Evolutionary conservation across 2,113 vertebrate species (phyloP).

Genomic region (Podarcis muralis): DNA sequence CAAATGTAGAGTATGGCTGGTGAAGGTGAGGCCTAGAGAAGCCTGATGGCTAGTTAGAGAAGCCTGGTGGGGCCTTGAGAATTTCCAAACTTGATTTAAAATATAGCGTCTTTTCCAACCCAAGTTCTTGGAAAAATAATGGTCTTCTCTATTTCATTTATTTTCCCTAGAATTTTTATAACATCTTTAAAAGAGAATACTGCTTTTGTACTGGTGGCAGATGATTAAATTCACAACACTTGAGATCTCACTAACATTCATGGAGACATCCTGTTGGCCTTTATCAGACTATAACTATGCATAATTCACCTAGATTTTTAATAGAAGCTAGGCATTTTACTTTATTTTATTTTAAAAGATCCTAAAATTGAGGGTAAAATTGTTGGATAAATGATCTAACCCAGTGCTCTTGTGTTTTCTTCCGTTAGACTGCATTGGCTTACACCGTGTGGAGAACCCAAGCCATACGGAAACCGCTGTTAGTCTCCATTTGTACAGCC

Average conservation of each 20-base stretch:
- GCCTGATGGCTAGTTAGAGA: no score
- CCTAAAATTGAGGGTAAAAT: neutral
- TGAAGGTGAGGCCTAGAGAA: no score
- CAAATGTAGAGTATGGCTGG: no score
- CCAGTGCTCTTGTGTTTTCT: neutral
- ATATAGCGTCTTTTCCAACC: neutral
- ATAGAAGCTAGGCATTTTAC: accelerated
- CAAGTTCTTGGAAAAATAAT: neutral
- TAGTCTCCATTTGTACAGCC: constrained; percentile 96
- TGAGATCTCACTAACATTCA: neutral
- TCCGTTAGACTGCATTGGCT: constrained; percentile 87
- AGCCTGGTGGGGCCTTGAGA: no score
- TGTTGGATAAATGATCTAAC: neutral
- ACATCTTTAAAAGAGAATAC: constrained; percentile 1
- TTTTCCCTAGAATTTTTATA: neutral
- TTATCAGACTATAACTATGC: neutral
- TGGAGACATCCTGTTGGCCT: neutral
- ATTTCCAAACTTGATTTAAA: no score
- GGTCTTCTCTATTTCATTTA: neutral
- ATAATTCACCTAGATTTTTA: neutral
- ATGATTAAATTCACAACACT: neutral
- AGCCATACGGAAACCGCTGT: constrained; percentile 92
- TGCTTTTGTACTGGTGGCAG: neutral
- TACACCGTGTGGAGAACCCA: constrained; percentile 95
- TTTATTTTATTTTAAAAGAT: neutral